Conservation (phyloP, 2,888 invertebrate genomes). For the Amphipyra berbera region DNA sequence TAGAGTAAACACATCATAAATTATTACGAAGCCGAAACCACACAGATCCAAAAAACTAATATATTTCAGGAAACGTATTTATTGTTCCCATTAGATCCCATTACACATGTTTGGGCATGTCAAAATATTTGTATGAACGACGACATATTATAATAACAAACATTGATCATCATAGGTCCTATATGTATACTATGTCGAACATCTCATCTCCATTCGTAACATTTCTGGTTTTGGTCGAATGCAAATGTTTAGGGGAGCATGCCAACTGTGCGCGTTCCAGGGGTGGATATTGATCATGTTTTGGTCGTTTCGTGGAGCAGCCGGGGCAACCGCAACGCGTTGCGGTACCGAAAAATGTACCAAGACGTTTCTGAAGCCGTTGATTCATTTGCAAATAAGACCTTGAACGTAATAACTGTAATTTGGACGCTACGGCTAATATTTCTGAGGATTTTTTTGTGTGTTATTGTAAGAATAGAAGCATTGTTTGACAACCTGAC, state of each 20-base stretch:
- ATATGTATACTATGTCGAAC: constrained; percentile 10
- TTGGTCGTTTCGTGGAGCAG: constrained; percentile 9
- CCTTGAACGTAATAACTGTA: constrained; percentile 47
- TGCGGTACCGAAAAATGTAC: constrained; percentile 11
- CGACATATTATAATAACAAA: constrained; percentile 39
- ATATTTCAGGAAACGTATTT: constrained; percentile 16
- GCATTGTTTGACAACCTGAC: constrained; percentile 27
- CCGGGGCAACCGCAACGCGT: constrained; percentile 19
- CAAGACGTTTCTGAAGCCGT: constrained; percentile 15
- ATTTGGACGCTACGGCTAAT: constrained; percentile 29
- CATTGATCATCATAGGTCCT: constrained; percentile 18
- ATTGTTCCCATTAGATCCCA: constrained; percentile 30
- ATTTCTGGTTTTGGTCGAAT: constrained; percentile 28
- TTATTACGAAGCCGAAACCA: constrained; percentile 15
- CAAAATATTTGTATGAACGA: constrained; percentile 40
- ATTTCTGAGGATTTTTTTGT: constrained; percentile 6
- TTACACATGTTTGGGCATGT: constrained; percentile 28
- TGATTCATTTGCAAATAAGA: constrained; percentile 44
- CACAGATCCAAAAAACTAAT: constrained; percentile 1
- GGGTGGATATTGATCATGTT: constrained; percentile 45
- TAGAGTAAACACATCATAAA: constrained; percentile 49
- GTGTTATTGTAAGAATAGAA: neutral
- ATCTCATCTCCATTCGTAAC: constrained; percentile 17
- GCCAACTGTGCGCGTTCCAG: constrained; percentile 31
- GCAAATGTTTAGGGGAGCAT: constrained; percentile 33